phyloP scores from a whole-genome alignment of 1,140 invertebrate species.

The Brachionus angularis region DNA sequence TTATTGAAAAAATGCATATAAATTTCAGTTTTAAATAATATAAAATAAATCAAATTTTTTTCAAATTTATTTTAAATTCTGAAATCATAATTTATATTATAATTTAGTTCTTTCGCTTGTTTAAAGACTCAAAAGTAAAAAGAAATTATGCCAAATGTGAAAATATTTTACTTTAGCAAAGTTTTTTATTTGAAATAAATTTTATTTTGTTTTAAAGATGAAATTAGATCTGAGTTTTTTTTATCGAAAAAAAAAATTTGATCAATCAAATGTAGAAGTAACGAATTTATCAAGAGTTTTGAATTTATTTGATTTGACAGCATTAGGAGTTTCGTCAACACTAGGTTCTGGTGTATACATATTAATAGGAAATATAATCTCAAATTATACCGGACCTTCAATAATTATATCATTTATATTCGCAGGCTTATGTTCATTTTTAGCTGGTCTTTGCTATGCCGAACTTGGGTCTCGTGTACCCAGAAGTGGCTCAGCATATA shows the following conservation, averaged over 20 bases:
- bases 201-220: constrained; percentile 34
- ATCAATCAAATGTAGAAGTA: constrained; percentile 48
- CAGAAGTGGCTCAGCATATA: constrained; percentile 79
- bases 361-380: constrained; percentile 49
- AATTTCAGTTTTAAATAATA: too few relatives aligned
- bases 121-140: too few relatives aligned
- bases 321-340: constrained; percentile 57
- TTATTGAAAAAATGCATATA: too few relatives aligned
- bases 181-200: neutral
- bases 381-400: constrained; percentile 78
- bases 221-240: constrained; percentile 36
- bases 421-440: constrained; percentile 75
- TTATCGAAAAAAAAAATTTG: constrained; percentile 49
- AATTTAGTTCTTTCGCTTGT: too few relatives aligned
- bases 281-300: constrained; percentile 70
- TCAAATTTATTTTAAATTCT: too few relatives aligned
- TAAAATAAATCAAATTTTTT: too few relatives aligned
- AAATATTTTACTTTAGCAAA: too few relatives aligned
- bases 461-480: constrained; percentile 85
- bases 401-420: constrained; percentile 81
- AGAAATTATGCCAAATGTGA: too few relatives aligned
- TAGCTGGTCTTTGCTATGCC: constrained; percentile 77
- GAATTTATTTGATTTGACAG: constrained; percentile 71
- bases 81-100: too few relatives aligned
- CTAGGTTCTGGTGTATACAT: constrained; percentile 70